Conservation (phyloP, 2,797 vertebrate species). For the Onychomys leucogaster region DNA sequence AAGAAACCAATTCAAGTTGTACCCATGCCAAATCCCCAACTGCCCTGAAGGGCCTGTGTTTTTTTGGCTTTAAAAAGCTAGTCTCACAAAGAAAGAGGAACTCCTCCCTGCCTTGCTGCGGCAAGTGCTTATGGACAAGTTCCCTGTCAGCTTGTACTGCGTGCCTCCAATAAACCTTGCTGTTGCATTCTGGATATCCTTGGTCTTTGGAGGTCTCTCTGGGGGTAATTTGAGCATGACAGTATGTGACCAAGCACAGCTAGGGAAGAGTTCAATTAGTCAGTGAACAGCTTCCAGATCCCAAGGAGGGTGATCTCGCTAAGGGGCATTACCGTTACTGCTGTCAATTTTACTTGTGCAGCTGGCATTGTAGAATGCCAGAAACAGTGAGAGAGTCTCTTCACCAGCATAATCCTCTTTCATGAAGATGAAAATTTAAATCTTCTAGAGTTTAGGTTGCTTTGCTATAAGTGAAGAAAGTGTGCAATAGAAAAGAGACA, state of each 20-base stretch:
- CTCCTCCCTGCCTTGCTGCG: too few relatives aligned
- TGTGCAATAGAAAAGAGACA: background rate
- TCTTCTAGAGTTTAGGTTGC: background rate
- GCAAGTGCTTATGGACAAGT: too few relatives aligned
- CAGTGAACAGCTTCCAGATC: background rate
- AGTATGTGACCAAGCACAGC: background rate
- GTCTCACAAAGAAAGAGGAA: too few relatives aligned
- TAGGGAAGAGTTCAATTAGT: background rate
- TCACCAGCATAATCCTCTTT: background rate
- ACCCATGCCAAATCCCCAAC: too few relatives aligned
- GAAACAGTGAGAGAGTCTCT: background rate
- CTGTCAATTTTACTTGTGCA: background rate
- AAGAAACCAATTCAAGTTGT: too few relatives aligned
- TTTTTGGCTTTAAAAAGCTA: too few relatives aligned
- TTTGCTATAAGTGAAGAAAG: background rate
- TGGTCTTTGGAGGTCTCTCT: too few relatives aligned
- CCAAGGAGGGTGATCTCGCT: background rate
- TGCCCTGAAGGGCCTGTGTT: too few relatives aligned
- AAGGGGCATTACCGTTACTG: background rate
- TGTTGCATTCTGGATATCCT: too few relatives aligned
- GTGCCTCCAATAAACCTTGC: too few relatives aligned
- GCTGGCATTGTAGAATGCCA: background rate
- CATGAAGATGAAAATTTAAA: background rate
- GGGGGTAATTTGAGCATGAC: too few relatives aligned
- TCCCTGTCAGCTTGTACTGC: too few relatives aligned